A percentile compares a stretch with the other conserved stretches of the same genome.
These are phyloP conservation scores for Dasyurus viverrinus DNA, from an alignment of 2,113 vertebrate genomes.

Conservation along the genomic window DNA sequence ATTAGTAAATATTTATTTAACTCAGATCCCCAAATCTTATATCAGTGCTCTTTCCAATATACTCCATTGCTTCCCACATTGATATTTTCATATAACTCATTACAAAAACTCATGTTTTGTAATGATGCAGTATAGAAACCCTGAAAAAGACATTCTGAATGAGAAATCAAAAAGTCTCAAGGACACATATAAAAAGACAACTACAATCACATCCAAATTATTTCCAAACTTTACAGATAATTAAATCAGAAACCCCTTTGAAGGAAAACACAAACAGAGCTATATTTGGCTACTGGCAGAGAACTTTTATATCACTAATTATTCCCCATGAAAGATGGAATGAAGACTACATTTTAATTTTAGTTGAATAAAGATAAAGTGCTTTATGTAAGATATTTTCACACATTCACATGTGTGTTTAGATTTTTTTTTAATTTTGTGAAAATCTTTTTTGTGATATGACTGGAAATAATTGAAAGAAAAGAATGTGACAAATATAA, in stretches of 20 bases:
- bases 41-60: not conserved
- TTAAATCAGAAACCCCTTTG: not conserved
- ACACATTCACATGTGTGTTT: not conserved
- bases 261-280: not conserved
- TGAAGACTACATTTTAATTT: not conserved
- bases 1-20: not conserved
- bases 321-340: slow-evolving; percentile 7
- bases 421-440: slow-evolving; percentile 14
- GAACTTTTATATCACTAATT: slow-evolving; percentile 17
- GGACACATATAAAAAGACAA: not conserved
- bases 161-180: not conserved
- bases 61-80: not conserved
- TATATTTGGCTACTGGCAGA: not conserved
- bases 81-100: not conserved
- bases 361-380: slow-evolving; percentile 26
- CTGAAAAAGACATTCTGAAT: not conserved
- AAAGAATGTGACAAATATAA: slow-evolving; percentile 17
- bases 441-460: slow-evolving; percentile 24
- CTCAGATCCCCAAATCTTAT: not conserved
- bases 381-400: not conserved
- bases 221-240: not conserved
- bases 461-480: slow-evolving; percentile 16
- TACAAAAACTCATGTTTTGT: not conserved
- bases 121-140: not conserved
- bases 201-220: not conserved